Base-by-base conservation (phyloP, 2,888 invertebrate species). In the Chesias legatella region DNA sequence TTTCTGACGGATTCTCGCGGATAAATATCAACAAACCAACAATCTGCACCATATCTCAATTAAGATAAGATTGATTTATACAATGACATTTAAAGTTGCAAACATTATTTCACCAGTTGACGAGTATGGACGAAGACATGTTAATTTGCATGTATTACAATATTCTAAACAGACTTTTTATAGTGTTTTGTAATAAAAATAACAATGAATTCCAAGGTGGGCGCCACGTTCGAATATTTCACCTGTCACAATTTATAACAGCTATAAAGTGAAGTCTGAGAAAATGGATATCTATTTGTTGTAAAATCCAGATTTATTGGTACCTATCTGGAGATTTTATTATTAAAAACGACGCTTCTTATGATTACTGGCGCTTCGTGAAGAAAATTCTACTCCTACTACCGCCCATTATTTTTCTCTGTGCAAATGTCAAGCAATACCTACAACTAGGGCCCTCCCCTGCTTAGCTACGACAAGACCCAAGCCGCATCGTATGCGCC, bases 61-160 rank as follows among this genome's bases (percentile, higher is more conserved):
- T 26, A 9, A 26, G 10, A 9, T 26, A 10, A 22, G 13, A 20
- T 32, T 10, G 13, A 17, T 17, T 17, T 17, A 44, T 51, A 7
- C 24, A 9, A 26, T 48, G 51, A 42, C 47, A 47, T 47, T 51
- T 42, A 34, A 27, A 24, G 10, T 33, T 20, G 34, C 28, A 37
- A 34, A 46, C 23, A 49, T 42, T 44, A 47, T 54, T 54, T 50
- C 53, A 57, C 56, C 52, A 26, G 35, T 50, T 42, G 52, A 55
- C 48, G 32, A 36, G 47, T 43, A 43, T 44, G 51, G 56, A 53
- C 50, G 43, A 52, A 48, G 46, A 60, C 51, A 48, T 41, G 48
- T 48, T 24, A 52, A 63, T 58, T 53, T 55, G 22, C 51, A 59
- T 58, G 56, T 63, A 62, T 60, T 56, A 54, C 42, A 46, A 49